These are phyloP conservation scores for Drosophila fungiperda DNA, from an alignment of 2,888 invertebrate genomes.

Conservation along the genomic window DNA sequence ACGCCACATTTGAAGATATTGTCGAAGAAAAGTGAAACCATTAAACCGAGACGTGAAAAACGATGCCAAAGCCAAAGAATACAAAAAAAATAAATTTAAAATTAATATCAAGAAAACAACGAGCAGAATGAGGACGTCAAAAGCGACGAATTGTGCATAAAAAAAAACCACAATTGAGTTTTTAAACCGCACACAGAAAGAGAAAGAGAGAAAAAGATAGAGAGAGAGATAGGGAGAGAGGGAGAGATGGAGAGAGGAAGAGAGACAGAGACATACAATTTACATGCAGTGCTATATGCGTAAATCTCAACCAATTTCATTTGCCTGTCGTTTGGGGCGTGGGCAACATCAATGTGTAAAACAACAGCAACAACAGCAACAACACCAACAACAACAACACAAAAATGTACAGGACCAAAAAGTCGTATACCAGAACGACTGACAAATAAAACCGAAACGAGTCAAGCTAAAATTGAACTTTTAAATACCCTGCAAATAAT, in stretches of 20 bases:
- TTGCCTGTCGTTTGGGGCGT: constrained; percentile 39
- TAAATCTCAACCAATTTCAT: constrained; percentile 71
- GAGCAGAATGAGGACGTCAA: constrained; percentile 50
- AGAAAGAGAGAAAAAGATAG: too few relatives aligned
- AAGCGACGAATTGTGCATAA: constrained; percentile 71
- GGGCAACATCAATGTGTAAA: constrained; percentile 7
- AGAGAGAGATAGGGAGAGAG: not conserved
- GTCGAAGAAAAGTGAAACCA: constrained; percentile 45
- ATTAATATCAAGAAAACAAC: constrained; percentile 68
- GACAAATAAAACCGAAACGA: constrained; percentile 33
- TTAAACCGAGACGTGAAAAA: constrained; percentile 57
- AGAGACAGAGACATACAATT: constrained; percentile 8
- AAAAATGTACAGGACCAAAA: constrained; percentile 37
- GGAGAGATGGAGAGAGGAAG: not conserved
- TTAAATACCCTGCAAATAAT: constrained; percentile 9
- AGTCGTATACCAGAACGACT: constrained; percentile 37
- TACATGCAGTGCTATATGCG: constrained; percentile 60
- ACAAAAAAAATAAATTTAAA: constrained; percentile 78
- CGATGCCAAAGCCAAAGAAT: constrained; percentile 55
- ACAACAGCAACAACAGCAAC: constrained; percentile 31
- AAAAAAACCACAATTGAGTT: constrained; percentile 79
- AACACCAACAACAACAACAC: constrained; percentile 22
- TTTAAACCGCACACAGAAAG: constrained; percentile 32
- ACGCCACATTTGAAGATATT: constrained; percentile 37
- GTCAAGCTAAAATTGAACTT: not conserved